Base-by-base conservation (phyloP, 2,888 invertebrate genomes). In the Ophion costatus region DNA sequence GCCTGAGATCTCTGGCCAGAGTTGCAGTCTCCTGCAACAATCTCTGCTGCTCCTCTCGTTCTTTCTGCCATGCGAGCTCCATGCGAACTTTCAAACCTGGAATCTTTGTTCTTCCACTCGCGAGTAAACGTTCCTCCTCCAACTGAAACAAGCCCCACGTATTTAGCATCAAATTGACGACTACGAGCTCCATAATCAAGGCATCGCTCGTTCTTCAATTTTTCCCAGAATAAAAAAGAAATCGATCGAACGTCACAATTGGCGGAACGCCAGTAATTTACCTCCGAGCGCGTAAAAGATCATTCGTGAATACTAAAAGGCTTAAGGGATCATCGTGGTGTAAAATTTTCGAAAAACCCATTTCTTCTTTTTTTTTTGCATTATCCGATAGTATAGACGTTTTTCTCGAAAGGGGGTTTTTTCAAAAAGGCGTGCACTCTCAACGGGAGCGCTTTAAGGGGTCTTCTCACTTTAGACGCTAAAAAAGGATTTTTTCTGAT, bases 31-130 rank as follows among this genome's bases (percentile, higher is more conserved):
- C 98, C 92, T 98, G 98, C 45, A 98, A 94, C 59, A 98, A 94
- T n/a, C 98, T 95, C 89, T 98, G 98, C 90, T 98, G 98, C 90
- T 98, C 98, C 92, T 98, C 98, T 29, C 98, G 95, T 93, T 98
- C 98, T 92, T 98, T 98, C 91, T 98, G 98, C 98, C 98, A 98
- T 0, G 98, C 98, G 20, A 98, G 94, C 92, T 98, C 98, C 95
- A 98, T 96, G 76, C 97, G 96, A 1, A 98, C 97, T 90, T 97
- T 96, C 89, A 97, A 94, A 4, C 98, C 98, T 0, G 97, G 97
- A 86, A 98, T 96, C 91, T 98, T 97, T 0, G 97, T 97, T 84
- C 98, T 95, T 0, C 98, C 98, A 38, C 97, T 97, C 20, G 96
- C 96, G 42, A 98, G 94, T 76, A 98, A 95, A 64, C 97, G 95